Percentiles rank a stretch among this genome's conserved stretches.
Conservation (phyloP, 2,797 vertebrate genomes). For the Sparus aurata region DNA sequence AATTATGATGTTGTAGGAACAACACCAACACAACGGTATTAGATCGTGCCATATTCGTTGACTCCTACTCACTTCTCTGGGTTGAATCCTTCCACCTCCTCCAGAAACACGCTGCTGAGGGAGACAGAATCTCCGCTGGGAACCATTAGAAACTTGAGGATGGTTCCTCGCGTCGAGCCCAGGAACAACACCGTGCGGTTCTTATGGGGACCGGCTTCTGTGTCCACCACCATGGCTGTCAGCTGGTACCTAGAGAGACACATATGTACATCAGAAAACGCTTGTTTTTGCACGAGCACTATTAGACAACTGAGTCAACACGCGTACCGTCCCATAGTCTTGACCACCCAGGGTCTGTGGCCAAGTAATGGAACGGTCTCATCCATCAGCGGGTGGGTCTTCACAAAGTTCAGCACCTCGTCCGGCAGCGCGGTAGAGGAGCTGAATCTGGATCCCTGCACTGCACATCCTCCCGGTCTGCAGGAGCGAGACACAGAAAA, state of each 20-base stretch:
- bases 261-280: not conserved
- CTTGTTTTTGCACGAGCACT: not conserved
- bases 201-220: conserved; percentile 90
- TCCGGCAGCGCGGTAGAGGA: conserved; percentile 94
- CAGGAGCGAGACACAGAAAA: conserved; percentile 23
- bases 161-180: conserved; percentile 92
- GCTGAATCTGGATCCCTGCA: conserved; percentile 92
- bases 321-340: conserved; percentile 92
- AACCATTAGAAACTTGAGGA: conserved; percentile 95
- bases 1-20: too few species aligned
- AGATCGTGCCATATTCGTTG: not conserved
- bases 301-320: conserved; percentile 23
- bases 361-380: conserved; percentile 94
- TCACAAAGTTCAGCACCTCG: conserved; percentile 96
- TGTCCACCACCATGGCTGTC: conserved; percentile 94
- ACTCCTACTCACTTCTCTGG: conserved; percentile 89
- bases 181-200: conserved; percentile 95
- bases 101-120: conserved; percentile 88
- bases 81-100: conserved; percentile 96
- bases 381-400: conserved; percentile 97
- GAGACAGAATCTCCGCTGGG: conserved; percentile 81
- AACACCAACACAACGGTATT: too few species aligned
- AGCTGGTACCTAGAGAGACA: conserved; percentile 90
- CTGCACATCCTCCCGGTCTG: conserved; percentile 94
- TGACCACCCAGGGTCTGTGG: conserved; percentile 93